Evolutionary conservation across 2,888 invertebrate genomes (phyloP).

Genomic region (Heliconius ethilla): DNA sequence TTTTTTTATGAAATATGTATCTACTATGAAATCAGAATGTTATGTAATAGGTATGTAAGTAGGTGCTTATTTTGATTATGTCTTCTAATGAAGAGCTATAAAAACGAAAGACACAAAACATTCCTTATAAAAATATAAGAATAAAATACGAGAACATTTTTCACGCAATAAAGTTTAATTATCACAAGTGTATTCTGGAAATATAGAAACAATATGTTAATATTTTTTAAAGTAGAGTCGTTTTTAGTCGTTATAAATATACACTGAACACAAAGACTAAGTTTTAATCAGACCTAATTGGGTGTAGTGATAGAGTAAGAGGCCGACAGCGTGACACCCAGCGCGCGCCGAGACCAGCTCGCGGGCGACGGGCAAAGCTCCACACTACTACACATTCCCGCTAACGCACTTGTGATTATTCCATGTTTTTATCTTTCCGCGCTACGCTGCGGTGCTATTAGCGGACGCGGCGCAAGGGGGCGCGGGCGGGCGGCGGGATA

Average conservation of each 20-base stretch:
- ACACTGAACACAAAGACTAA: slow-evolving; percentile 38
- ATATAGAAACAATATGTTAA: background rate
- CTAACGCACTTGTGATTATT: slow-evolving; percentile 79
- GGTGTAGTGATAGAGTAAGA: slow-evolving; percentile 32
- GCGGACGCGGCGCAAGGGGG: slow-evolving; percentile 48
- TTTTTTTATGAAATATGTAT: background rate
- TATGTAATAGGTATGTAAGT: background rate
- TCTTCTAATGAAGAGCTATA: background rate
- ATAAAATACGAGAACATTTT: background rate
- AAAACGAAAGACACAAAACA: background rate
- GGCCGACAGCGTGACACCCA: slow-evolving; percentile 36
- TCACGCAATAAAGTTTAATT: background rate
- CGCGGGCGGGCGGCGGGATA: slow-evolving; percentile 48
- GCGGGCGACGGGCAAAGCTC: slow-evolving; percentile 52
- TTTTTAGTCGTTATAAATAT: background rate
- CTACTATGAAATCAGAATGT: background rate
- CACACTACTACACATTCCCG: slow-evolving; percentile 74
- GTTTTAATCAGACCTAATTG: slow-evolving; percentile 35
- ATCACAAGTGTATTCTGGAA: background rate
- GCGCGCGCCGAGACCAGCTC: slow-evolving; percentile 28
- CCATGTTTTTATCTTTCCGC: slow-evolving; percentile 78
- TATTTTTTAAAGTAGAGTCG: background rate
- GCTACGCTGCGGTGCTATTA: slow-evolving; percentile 77
- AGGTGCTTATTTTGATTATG: background rate
- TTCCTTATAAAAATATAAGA: background rate